Evolutionary conservation across 2,113 vertebrate genomes (phyloP), one percentile per base, ranked within the genome.

Genomic region (Notothenia rossii): DNA sequence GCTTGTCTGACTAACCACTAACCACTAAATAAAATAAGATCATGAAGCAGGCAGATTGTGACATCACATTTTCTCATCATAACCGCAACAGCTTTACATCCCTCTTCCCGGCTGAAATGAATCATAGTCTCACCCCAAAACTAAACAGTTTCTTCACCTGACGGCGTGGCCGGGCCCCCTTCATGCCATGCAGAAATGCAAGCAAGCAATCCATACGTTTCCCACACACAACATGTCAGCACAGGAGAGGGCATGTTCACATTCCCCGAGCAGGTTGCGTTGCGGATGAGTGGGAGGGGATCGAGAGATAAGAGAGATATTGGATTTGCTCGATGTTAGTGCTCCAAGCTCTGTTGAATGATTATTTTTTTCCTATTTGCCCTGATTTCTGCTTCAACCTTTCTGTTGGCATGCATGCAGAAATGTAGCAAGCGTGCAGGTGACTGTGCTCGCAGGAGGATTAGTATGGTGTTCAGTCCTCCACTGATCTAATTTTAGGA

Each of bases 281-380:
- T 94, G 95, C 93, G 94, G 96, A 94, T 88, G 96, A 89, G 85
- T 95, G 95, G 95, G 92, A 85, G 92, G 93, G 91, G 91, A 93
- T 82, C 18, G 81, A 72, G 83, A 91, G 92, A 93, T 89, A 87
- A 86, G 86, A 87, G 87, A 89, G 88, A 79, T 89, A 92, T 88
- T 91, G 88, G 91, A 93, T 92, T 94, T 91, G 83, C 77, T 77
- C n/a, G 6, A 87, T 83, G 85, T 79, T 86, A 72, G 78, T 66
- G 80, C 88, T 88, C 77, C 36, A 25, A 88, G 91, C 88, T 86
- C 71, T 66, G 81, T 64, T 84, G 76, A 90, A 84, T 84, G 73
- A 83, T 86, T 88, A 83, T 83, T 56, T 78, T 36, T 36, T 53
- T 36, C n/a, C 82, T 66, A 67, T 92, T 89, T 89, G 85, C 82